These are phyloP conservation scores for Drosophila pandora DNA, from an alignment of 1,140 invertebrate species.

Conservation along the genomic window DNA sequence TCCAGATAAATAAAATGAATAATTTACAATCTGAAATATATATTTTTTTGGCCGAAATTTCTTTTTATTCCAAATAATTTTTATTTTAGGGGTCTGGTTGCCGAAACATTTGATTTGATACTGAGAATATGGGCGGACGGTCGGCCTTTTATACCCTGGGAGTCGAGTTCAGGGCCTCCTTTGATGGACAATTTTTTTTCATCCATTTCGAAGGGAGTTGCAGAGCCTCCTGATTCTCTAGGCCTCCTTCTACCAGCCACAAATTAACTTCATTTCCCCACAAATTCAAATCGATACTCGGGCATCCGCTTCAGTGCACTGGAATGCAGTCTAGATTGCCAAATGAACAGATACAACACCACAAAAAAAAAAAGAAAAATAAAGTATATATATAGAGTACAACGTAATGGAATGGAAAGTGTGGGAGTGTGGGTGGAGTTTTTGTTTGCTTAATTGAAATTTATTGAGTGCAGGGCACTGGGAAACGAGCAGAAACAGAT, in stretches of 20 bases:
- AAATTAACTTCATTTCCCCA: too few relatives aligned
- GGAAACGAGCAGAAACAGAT: neutral
- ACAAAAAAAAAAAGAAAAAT: constrained; percentile 22
- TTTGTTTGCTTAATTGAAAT: constrained; percentile 69
- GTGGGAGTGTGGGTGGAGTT: constrained; percentile 15
- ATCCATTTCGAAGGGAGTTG: neutral
- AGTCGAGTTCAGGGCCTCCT: neutral
- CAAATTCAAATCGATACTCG: constrained; percentile 19
- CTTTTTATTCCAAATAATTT: neutral
- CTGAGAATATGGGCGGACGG: neutral
- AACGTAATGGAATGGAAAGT: constrained; percentile 25
- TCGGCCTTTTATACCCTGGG: neutral
- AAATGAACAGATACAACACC: constrained; percentile 23
- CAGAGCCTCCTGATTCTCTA: too few relatives aligned
- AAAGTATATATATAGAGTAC: too few relatives aligned
- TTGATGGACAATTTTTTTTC: neutral
- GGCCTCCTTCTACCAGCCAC: too few relatives aligned
- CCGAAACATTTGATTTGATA: neutral
- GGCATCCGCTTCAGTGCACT: constrained; percentile 13
- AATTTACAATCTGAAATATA: neutral
- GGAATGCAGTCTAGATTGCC: constrained; percentile 14
- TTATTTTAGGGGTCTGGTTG: neutral
- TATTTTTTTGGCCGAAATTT: neutral
- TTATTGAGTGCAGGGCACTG: constrained; percentile 62
- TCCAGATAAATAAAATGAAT: neutral